Conservation (phyloP, 2,888 invertebrate species). For the Tetrapedia diversipes region DNA sequence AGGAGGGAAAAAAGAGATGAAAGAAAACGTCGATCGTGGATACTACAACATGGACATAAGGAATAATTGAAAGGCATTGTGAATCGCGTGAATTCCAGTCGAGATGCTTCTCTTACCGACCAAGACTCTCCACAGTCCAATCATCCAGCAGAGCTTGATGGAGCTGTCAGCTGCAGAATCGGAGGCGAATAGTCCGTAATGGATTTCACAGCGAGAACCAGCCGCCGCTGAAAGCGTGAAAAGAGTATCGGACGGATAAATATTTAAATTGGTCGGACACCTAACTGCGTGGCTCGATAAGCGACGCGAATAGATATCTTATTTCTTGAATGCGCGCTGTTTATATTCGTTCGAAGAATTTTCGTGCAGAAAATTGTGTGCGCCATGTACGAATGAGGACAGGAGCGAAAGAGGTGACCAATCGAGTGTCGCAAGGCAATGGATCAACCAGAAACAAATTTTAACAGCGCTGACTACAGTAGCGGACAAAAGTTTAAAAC, state of each 20-base stretch:
- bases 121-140: constrained; percentile 66
- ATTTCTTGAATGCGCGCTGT: background rate
- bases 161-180: constrained; percentile 70
- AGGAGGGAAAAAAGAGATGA: background rate
- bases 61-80: constrained; percentile 61
- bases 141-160: constrained; percentile 62
- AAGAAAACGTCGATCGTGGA: constrained; percentile 3
- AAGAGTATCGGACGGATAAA: constrained; percentile 64
- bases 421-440: too few species aligned
- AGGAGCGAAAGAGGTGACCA: too few species aligned
- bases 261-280: constrained; percentile 62
- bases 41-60: constrained; percentile 19
- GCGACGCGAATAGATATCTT: background rate
- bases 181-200: constrained; percentile 67
- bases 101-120: constrained; percentile 58
- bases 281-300: background rate
- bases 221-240: constrained; percentile 55
- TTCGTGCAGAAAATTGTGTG: background rate
- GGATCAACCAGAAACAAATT: too few species aligned
- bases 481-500: too few species aligned
- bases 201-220: constrained; percentile 61
- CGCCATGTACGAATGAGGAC: too few species aligned
- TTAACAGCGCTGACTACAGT: too few species aligned
- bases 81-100: constrained; percentile 36
- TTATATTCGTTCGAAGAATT: background rate